These are phyloP conservation scores for Gastrophryne carolinensis DNA, from an alignment of 2,797 vertebrate species.

Conservation along the genomic window DNA sequence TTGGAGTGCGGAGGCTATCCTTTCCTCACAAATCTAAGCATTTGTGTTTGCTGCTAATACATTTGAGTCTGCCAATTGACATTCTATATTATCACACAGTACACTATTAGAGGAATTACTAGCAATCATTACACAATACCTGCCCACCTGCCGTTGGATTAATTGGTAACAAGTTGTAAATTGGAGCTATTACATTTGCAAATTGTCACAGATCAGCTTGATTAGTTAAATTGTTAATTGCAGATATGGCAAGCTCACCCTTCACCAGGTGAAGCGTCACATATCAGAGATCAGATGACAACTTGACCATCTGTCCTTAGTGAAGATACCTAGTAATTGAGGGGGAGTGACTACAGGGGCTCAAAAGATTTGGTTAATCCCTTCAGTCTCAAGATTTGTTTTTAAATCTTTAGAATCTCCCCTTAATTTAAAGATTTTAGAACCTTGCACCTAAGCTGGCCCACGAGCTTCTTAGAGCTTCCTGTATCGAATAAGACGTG, in stretches of 20 bases:
- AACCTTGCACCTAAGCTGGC: too few species aligned
- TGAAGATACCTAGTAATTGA: slow-evolving; percentile 58
- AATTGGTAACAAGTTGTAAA: slow-evolving; percentile 16
- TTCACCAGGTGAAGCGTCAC: slow-evolving; percentile 51
- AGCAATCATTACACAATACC: slow-evolving; percentile 20
- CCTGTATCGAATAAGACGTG: too few species aligned
- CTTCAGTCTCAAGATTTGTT: too few species aligned
- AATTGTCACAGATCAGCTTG: slow-evolving; percentile 45
- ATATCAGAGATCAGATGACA: slow-evolving; percentile 56
- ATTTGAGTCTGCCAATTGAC: too few species aligned
- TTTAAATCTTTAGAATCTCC: too few species aligned
- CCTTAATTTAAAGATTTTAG: too few species aligned
- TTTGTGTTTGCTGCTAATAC: too few species aligned
- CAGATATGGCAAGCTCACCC: slow-evolving; percentile 55
- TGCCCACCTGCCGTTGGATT: slow-evolving; percentile 35
- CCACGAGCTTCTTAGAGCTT: too few species aligned
- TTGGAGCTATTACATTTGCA: slow-evolving; percentile 20
- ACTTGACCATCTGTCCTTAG: slow-evolving; percentile 63
- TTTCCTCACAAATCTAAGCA: too few species aligned
- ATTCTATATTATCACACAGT: too few species aligned
- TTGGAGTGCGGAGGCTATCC: too few species aligned
- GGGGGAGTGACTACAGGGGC: slow-evolving; percentile 53
- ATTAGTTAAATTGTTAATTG: slow-evolving; percentile 58
- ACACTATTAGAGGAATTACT: background rate
- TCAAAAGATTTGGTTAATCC: slow-evolving; percentile 52